These are phyloP conservation scores for Torymus texanus DNA, from an alignment of 2,888 invertebrate genomes.

Conservation along the genomic window DNA sequence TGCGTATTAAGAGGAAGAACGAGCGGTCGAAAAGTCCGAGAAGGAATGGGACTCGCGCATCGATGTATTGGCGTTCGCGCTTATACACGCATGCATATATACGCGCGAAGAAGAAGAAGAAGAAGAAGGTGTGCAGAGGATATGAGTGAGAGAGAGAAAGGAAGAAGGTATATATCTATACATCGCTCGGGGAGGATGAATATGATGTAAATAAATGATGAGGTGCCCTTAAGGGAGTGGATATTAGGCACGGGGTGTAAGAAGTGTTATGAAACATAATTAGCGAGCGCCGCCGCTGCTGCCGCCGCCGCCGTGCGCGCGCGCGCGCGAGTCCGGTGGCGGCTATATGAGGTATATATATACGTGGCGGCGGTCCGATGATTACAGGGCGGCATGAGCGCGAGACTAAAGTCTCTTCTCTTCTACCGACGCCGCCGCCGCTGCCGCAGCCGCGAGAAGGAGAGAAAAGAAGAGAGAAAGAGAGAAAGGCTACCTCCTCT, in stretches of 20 bases:
- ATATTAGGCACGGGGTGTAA: conserved; percentile 73
- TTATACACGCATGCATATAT: no score
- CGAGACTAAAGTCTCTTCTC: conserved; percentile 66
- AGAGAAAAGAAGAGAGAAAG: conserved; percentile 22
- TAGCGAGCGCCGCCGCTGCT: conserved; percentile 74
- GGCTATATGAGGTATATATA: no score
- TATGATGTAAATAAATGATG: conserved; percentile 75
- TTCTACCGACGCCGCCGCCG: no score
- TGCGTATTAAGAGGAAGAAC: neutral
- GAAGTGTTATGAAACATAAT: conserved; percentile 76
- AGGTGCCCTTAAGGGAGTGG: conserved; percentile 74
- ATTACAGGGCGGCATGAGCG: conserved; percentile 73
- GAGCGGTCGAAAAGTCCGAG: conserved; percentile 15
- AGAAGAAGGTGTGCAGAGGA: neutral
- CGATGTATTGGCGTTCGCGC: no score
- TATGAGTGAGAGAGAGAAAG: conserved; percentile 45
- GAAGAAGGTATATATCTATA: no score
- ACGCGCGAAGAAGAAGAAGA: no score
- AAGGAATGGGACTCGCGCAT: neutral
- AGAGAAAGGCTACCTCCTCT: conserved; percentile 21
- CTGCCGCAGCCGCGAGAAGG: conserved; percentile 44
- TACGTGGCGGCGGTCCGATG: conserved; percentile 63
- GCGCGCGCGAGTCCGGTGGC: conserved; percentile 40
- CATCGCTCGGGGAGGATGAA: conserved; percentile 68
- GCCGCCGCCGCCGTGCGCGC: conserved; percentile 74